A percentile compares a stretch with the other conserved stretches of the same genome.
These are phyloP conservation scores for Siniperca knerii DNA, from an alignment of 2,113 vertebrate genomes.

Conservation along the genomic window DNA sequence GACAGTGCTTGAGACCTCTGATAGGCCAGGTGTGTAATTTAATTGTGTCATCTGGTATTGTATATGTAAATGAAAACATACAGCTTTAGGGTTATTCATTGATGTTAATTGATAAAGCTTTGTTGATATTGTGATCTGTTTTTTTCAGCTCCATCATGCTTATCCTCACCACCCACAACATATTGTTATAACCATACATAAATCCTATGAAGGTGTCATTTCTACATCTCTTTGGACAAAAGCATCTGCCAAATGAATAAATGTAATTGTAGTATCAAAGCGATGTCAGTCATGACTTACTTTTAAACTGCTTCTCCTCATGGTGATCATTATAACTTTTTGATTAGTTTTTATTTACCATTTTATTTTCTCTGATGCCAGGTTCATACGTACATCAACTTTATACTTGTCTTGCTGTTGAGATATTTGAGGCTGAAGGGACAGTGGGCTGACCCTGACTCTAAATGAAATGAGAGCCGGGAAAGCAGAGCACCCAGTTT, in stretches of 20 bases:
- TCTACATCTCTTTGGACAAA: background rate
- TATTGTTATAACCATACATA: too few species aligned
- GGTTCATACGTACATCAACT: background rate
- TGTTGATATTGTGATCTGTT: background rate
- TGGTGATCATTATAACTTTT: background rate
- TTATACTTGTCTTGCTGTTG: background rate
- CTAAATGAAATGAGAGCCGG: conserved; percentile 13
- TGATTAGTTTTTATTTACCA: background rate
- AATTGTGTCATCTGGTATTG: background rate
- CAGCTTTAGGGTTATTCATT: background rate
- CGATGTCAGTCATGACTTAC: background rate
- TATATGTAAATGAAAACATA: background rate
- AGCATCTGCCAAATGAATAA: background rate
- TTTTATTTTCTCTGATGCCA: background rate
- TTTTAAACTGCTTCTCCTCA: background rate
- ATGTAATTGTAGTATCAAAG: background rate
- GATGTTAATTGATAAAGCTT: background rate
- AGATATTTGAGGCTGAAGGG: background rate
- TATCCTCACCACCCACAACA: background rate
- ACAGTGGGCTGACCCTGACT: background rate
- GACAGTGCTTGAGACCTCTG: background rate
- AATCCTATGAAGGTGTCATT: too few species aligned
- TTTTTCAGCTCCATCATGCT: background rate
- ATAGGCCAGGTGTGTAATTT: background rate
- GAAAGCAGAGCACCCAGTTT: conserved; percentile 29